phyloP scores from a whole-genome alignment of 2,113 vertebrate genomes.

The Chitala chitala region DNA sequence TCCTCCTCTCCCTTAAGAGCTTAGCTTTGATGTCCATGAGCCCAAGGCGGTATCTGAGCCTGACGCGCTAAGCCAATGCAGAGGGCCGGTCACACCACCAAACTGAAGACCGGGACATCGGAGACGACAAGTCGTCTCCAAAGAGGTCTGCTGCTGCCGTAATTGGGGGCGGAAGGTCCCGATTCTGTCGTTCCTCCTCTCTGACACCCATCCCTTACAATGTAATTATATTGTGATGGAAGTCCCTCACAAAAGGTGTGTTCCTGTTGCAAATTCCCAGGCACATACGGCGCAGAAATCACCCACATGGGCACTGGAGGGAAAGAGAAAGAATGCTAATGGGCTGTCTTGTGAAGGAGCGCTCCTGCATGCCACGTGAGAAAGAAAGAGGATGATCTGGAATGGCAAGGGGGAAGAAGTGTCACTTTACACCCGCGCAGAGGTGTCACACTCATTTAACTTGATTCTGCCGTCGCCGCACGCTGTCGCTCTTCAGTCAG shows the following conservation, averaged over 20 bases:
- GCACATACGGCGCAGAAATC: not conserved
- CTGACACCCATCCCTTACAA: not conserved
- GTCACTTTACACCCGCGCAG: not conserved
- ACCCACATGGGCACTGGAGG: not conserved
- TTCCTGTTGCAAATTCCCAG: not conserved
- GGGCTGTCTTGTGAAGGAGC: not conserved
- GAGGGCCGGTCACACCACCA: not conserved
- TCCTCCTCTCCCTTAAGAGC: too few relatives aligned
- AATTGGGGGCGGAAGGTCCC: constrained; percentile 3
- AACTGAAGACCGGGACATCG: not conserved
- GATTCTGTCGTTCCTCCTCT: not conserved
- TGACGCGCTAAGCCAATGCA: not conserved
- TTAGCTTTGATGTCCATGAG: too few relatives aligned
- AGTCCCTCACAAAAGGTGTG: not conserved
- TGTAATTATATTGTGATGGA: not conserved
- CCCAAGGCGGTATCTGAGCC: too few relatives aligned
- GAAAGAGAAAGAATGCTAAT: not conserved
- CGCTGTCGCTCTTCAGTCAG: not conserved
- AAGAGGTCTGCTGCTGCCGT: not conserved
- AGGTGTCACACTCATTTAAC: not conserved
- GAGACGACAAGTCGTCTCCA: constrained; percentile 1
- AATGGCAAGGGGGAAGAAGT: not conserved
- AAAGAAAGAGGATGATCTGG: too few relatives aligned
- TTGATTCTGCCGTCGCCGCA: not conserved
- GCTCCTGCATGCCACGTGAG: not conserved